These are phyloP conservation scores for Vanessa cardui DNA, from an alignment of 2,888 invertebrate genomes.

Conservation along the genomic window DNA sequence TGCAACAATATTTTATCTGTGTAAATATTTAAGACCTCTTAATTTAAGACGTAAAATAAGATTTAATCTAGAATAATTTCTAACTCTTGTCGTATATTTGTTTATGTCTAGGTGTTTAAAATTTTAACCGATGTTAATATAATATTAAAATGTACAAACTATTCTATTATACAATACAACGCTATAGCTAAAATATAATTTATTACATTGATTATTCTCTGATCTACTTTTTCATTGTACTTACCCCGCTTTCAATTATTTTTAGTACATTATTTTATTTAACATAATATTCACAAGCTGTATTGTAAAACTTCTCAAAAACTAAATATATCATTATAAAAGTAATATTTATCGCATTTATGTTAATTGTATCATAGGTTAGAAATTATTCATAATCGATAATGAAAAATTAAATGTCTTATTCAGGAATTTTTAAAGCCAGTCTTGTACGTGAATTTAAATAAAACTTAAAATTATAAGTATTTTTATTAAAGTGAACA, in stretches of 20 bases:
- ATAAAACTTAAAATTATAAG: constrained; percentile 74
- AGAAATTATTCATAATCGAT: constrained; percentile 9
- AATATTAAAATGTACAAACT: constrained; percentile 61
- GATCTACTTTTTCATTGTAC: constrained; percentile 68
- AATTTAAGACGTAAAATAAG: constrained; percentile 27
- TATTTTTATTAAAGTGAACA: constrained; percentile 73
- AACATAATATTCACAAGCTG: constrained; percentile 58
- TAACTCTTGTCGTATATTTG: constrained; percentile 44
- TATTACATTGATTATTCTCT: constrained; percentile 55
- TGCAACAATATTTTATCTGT: constrained; percentile 21
- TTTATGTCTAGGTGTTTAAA: constrained; percentile 39
- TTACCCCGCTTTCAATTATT: constrained; percentile 58
- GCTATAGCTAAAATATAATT: constrained; percentile 35
- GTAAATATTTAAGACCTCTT: constrained; percentile 45
- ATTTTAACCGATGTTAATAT: constrained; percentile 27
- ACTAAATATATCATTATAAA: constrained; percentile 54
- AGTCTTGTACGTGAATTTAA: constrained; percentile 61
- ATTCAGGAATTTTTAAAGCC: constrained; percentile 35
- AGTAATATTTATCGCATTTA: constrained; percentile 17
- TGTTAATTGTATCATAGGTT: constrained; percentile 6
- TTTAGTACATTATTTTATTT: constrained; percentile 66
- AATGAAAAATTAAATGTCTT: constrained; percentile 1
- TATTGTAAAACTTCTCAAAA: constrained; percentile 73
- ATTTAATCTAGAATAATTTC: constrained; percentile 46
- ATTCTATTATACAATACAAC: constrained; percentile 70